A percentile compares a stretch with the other conserved stretches of the same genome.
phyloP scores from a whole-genome alignment of 64 coral and sea anemone species.

The Dendronephthya gigantea region DNA sequence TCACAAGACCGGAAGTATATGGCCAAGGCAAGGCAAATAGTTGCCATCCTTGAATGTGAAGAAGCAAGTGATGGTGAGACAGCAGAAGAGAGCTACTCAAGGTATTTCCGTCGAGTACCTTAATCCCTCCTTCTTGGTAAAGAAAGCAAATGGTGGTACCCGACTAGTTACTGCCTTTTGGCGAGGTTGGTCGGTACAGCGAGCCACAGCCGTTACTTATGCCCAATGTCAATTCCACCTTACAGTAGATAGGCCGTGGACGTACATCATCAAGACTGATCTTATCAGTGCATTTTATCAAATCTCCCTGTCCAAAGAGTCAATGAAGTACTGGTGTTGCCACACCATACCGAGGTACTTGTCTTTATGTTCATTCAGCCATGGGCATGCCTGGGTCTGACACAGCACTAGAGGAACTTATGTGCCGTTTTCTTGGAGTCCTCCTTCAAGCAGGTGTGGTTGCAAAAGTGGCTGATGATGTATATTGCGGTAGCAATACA shows the following conservation, averaged over 20 bases:
- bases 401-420: neutral
- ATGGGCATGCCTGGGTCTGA: slow-evolving; percentile 8
- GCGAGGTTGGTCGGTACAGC: slow-evolving; percentile 24
- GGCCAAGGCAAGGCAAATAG: slow-evolving; percentile 42
- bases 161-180: slow-evolving; percentile 20
- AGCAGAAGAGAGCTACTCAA: neutral
- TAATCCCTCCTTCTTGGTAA: neutral
- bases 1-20: slow-evolving; percentile 12
- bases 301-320: neutral
- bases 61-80: neutral
- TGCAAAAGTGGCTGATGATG: neutral
- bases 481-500: neutral
- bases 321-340: slow-evolving; percentile 2
- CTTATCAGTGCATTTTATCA: neutral
- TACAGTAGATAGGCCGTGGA: slow-evolving; percentile 13
- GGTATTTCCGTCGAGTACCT: slow-evolving; percentile 20
- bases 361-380: neutral
- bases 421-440: neutral
- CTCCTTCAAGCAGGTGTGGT: neutral
- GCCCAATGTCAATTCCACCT: neutral
- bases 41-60: slow-evolving; percentile 22
- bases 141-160: neutral
- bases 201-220: slow-evolving; percentile 25
- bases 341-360: neutral
- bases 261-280: neutral